Base-by-base conservation (phyloP, 2,113 vertebrate genomes). In the Lanius collurio region DNA sequence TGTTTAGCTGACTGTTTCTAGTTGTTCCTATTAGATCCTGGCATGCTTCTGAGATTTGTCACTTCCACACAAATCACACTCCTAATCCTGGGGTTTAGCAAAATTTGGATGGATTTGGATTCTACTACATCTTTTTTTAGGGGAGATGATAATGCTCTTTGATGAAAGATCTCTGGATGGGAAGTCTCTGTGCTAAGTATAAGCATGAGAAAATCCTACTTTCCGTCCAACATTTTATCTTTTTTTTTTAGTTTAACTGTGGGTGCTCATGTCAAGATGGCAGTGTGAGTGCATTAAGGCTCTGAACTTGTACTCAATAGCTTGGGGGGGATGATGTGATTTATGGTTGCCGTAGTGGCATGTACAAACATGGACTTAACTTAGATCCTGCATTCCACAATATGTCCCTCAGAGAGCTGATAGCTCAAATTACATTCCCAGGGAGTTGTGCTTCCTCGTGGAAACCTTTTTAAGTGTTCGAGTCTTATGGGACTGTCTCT, bases 51-150 rank as follows among this genome's bases (percentile, higher is more conserved):
- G 67, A 95, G 65, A 83, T 94, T 94, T 95, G 83, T 96, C 89
- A 95, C 87, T 94, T 97, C 87, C 95, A 95, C 44, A 90, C 47
- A 94, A 95, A 90, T 94, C 67, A 83, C 56, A 39, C 44, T 96
- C 41, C 64, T 96, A 93, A 93, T 96, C 88, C 75, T 83, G 53
- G 63, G 75, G 73, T 83, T 96, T 94, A 93, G 52, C 47, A 42
- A 92, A 96, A 76, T 95, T 94, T 81, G 68, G 64, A 92, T 70
- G 79, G 42, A 90, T 86, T 83, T 94, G 59, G 47, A 95, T 87
- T 95, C 82, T 91, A 73, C 65, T 91, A 83, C 24, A 19, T 91
- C 35, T 50, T 94, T 93, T 84, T 74, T 87, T 37, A 53, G 60
- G 24, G 39, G 46, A 70, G 33, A 76, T 67, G 59, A 77, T 70